phyloP scores from a whole-genome alignment of 2,113 vertebrate genomes.

The Vulpes ferrilata region DNA sequence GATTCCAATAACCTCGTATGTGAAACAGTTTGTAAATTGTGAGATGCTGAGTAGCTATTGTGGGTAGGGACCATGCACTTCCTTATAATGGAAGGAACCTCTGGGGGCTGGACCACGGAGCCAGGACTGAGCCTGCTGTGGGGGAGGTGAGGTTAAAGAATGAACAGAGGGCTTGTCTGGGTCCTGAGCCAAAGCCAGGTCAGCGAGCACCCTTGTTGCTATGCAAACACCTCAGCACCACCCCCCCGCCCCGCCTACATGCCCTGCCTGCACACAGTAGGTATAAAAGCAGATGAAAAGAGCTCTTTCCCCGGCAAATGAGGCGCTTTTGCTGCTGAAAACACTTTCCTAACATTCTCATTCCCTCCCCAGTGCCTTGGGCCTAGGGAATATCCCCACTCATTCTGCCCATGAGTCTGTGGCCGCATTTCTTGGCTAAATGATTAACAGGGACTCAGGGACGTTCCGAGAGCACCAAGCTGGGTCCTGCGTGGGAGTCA shows the following conservation, averaged over 20 bases:
- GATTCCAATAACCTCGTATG: not conserved
- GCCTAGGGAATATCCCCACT: not conserved
- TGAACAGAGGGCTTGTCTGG: not conserved
- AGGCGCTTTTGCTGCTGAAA: not conserved
- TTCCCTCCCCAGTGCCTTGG: not conserved
- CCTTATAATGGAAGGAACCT: not conserved
- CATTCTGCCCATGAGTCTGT: not conserved
- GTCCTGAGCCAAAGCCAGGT: not conserved
- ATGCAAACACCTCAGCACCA: accelerated
- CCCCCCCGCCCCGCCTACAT: no score
- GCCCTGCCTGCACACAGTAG: not conserved
- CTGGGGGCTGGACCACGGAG: not conserved
- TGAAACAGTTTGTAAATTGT: not conserved
- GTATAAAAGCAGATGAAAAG: not conserved
- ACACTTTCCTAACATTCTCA: not conserved
- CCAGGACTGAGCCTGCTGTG: not conserved
- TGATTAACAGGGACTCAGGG: not conserved
- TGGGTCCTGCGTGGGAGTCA: not conserved
- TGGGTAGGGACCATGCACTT: not conserved
- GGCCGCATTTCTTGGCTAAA: not conserved
- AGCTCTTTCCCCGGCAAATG: not conserved
- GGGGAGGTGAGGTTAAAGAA: not conserved
- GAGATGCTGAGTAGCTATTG: not conserved
- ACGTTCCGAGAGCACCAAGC: not conserved
- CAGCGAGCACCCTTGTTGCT: no score